Conservation (phyloP, 1,140 invertebrate genomes). For the Ceratoteleas bidentatus region DNA sequence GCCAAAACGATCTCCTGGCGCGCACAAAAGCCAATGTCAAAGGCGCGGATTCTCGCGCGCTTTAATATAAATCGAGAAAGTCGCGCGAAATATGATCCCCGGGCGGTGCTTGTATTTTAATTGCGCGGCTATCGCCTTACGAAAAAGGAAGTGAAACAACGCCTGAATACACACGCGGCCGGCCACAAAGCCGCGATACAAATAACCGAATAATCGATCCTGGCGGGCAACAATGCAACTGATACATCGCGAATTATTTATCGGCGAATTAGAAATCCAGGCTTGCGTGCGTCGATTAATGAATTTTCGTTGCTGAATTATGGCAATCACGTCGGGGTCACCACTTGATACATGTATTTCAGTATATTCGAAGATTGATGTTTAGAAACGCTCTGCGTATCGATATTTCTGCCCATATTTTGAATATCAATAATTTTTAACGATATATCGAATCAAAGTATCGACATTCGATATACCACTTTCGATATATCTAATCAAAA, state of each 20-base stretch:
- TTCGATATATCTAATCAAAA: no score
- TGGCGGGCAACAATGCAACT: neutral
- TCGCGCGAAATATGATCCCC: constrained; percentile 40
- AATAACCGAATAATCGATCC: constrained; percentile 33
- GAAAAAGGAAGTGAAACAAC: constrained; percentile 9
- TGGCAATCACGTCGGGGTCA: no score
- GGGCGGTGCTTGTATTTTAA: constrained; percentile 27
- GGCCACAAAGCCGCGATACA: constrained; percentile 2
- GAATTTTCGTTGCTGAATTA: neutral
- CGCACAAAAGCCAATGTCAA: constrained; percentile 44
- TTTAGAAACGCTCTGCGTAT: no score
- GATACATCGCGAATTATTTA: constrained; percentile 3
- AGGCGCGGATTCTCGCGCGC: constrained; percentile 26
- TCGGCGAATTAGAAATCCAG: constrained; percentile 15
- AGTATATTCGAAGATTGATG: no score
- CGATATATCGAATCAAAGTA: no score
- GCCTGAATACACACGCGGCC: neutral
- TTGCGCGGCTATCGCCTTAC: constrained; percentile 31
- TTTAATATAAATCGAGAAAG: constrained; percentile 53
- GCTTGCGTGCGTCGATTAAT: constrained; percentile 6
- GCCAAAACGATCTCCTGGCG: constrained; percentile 43
- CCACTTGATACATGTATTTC: no score
- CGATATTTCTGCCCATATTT: no score
- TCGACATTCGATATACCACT: no score
- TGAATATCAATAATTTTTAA: no score